phyloP scores from a whole-genome alignment of 2,113 vertebrate species.

The Lampris incognitus region DNA sequence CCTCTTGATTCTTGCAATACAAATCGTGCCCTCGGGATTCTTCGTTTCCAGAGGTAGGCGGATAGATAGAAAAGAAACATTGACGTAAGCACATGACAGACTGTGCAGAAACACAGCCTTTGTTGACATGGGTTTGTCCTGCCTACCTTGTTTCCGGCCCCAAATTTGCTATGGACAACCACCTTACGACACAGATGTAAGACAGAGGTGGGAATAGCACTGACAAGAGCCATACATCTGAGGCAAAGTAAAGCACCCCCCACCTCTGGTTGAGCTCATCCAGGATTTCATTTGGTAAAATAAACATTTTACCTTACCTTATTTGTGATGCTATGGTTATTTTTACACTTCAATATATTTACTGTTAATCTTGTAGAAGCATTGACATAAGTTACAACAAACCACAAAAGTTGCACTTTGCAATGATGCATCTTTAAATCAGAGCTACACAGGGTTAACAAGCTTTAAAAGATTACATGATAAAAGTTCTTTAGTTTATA shows the following conservation, averaged over 20 bases:
- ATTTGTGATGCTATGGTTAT: no score
- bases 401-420: no score
- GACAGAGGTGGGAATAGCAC: neutral
- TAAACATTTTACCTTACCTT: no score
- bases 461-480: no score
- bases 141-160: neutral
- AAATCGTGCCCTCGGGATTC: slow-evolving; percentile 42
- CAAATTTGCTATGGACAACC: slow-evolving; percentile 29
- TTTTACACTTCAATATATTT: no score
- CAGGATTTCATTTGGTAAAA: no score
- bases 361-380: no score
- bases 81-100: slow-evolving; percentile 51
- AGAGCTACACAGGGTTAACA: no score
- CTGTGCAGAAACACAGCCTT: slow-evolving; percentile 32
- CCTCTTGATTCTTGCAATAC: slow-evolving; percentile 57
- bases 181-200: slow-evolving; percentile 42
- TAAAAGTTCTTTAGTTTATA: no score
- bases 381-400: no score
- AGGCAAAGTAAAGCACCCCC: neutral
- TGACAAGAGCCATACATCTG: neutral
- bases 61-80: slow-evolving; percentile 35
- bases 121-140: slow-evolving; percentile 41
- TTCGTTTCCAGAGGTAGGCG: slow-evolving; percentile 34
- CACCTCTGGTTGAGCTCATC: neutral
- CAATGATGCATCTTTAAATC: no score